Percentiles rank a stretch among this genome's conserved stretches.
These are phyloP conservation scores for Corydoras sp. DNA, from an alignment of 2,113 vertebrate species.

Conservation along the genomic window DNA sequence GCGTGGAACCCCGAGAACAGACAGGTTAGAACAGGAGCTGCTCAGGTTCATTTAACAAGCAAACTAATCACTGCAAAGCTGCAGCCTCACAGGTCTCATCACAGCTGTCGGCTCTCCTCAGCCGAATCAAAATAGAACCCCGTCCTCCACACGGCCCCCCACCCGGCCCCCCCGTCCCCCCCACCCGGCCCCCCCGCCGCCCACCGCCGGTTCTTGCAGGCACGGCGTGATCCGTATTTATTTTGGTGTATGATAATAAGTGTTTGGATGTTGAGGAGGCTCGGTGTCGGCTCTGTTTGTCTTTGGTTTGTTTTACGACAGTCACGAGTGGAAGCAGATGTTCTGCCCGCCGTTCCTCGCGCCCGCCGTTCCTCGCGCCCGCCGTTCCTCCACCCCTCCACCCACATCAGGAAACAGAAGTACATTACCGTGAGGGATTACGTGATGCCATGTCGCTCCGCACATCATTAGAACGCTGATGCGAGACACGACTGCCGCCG, in stretches of 20 bases:
- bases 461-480: slow-evolving; percentile 39
- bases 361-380: slow-evolving; percentile 15
- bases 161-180: not conserved
- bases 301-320: slow-evolving; percentile 3
- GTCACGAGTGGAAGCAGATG: slow-evolving; percentile 44
- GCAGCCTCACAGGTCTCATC: slow-evolving; percentile 7
- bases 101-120: slow-evolving; percentile 2
- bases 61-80: slow-evolving; percentile 21
- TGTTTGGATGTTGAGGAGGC: not conserved
- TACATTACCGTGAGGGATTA: slow-evolving; percentile 37
- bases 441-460: slow-evolving; percentile 30
- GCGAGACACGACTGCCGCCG: slow-evolving; percentile 2
- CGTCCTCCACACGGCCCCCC: not conserved
- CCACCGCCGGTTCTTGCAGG: not conserved
- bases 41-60: slow-evolving; percentile 26
- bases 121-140: not conserved
- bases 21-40: not conserved
- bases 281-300: not conserved
- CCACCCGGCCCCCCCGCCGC: not conserved
- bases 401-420: slow-evolving; percentile 39
- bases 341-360: slow-evolving; percentile 26
- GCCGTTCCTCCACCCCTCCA: slow-evolving; percentile 18
- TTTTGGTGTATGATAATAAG: not conserved
- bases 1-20: not conserved
- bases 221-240: not conserved